phyloP scores from a whole-genome alignment of 2,797 vertebrate genomes.

The Peromyscus nudipes region DNA sequence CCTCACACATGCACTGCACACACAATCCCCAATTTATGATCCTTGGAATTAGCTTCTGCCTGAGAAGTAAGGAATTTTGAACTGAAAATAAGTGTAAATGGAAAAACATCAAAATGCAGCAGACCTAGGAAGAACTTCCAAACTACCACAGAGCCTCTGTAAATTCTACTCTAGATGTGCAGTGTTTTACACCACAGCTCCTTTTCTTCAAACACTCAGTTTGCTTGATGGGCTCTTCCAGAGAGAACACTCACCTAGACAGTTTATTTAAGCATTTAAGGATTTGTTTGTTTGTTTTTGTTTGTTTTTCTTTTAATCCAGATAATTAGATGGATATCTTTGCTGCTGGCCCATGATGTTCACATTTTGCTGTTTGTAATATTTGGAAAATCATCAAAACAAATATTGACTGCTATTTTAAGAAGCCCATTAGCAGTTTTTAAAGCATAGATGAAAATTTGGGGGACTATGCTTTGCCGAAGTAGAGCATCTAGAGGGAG shows the following conservation, averaged over 20 bases:
- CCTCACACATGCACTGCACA: not conserved
- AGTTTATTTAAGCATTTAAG: not conserved
- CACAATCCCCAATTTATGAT: not conserved
- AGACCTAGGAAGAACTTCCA: not conserved
- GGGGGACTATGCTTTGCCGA: not conserved
- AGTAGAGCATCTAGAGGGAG: not conserved
- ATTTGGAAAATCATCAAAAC: constrained; percentile 60
- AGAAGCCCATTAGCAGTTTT: constrained; percentile 57
- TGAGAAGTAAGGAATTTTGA: constrained; percentile 21
- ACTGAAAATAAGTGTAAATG: constrained; percentile 24
- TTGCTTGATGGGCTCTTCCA: not conserved
- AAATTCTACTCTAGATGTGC: not conserved
- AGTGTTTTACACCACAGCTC: not conserved
- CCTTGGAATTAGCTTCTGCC: constrained; percentile 32
- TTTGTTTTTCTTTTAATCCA: not conserved
- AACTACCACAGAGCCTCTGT: not conserved
- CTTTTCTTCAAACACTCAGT: constrained; percentile 21
- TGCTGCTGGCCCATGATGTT: not conserved
- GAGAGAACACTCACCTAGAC: not conserved
- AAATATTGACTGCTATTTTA: constrained; percentile 24
- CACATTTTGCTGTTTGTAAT: constrained; percentile 40
- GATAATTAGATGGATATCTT: not conserved
- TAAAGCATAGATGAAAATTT: not conserved
- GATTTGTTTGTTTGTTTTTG: not conserved
- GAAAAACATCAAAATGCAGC: not conserved